Evolutionary conservation across 2,888 invertebrate species (phyloP), one percentile per base, ranked within the genome.

Genomic region (Cyclophora punctaria): DNA sequence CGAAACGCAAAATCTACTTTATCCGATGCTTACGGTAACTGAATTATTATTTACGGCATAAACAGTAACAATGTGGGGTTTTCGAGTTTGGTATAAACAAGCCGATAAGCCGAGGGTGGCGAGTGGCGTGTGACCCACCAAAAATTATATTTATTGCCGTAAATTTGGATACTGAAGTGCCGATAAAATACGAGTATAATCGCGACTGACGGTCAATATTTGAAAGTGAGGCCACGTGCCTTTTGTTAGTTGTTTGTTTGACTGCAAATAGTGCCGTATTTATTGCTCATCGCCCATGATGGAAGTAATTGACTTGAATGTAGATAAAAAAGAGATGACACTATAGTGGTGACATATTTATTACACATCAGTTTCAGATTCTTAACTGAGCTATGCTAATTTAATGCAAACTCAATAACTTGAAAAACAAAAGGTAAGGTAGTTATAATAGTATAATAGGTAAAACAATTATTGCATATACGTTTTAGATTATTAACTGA

Each of bases 31-130:
- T 62, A 64, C 67, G 54, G 60, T 57, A 57, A 64, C 66, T 65
- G 66, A 66, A 67, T 71, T 69, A 78, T 75, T 78, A 75, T 78
- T 77, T 75, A 78, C 71, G 72, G 61, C 61, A 71, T 64, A 76
- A 75, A 78, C 74, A 78, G 61, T 63, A 62, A 66, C 67, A 70
- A 66, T 75, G 69, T 71, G 63, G 66, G 66, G 69, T 68, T 72
- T 73, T 71, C 61, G 67, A 73, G 70, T 70, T 69, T 69, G 66
- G 62, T 71, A 63, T 65, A 73, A 75, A 76, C 71, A 75, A 55
- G 56, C 57, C 69, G 69, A 75, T 78, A 78, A 78, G 73, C 73
- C 58, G 51, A 50, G 63, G 63, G 62, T 64, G 62, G 63, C 64
- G 63, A 66, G 64, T 64, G 69, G 63, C 64, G 63, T 67, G 65